phyloP scores from a whole-genome alignment of 2,113 vertebrate species.

The Ramphastos sulfuratus region DNA sequence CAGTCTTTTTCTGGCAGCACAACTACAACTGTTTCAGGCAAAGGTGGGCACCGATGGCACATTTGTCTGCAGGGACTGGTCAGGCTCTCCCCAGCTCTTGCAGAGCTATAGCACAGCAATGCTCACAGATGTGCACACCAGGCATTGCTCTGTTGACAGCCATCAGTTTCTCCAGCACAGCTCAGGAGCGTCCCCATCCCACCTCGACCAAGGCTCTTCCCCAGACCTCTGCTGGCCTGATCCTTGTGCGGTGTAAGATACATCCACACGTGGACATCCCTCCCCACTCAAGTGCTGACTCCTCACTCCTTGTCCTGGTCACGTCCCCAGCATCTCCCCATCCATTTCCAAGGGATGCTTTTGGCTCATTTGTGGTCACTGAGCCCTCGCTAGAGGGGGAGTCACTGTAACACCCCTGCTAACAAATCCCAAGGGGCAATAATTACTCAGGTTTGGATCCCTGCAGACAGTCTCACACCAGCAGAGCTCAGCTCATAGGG shows the following conservation, averaged over 20 bases:
- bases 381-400: background rate
- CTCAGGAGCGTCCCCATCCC: too few relatives aligned
- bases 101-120: background rate
- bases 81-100: background rate
- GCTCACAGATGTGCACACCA: rapidly evolving
- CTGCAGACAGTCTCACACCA: background rate
- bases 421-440: rapidly evolving
- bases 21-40: background rate
- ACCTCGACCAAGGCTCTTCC: background rate
- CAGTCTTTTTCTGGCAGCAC: background rate
- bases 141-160: background rate
- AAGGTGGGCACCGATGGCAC: background rate
- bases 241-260: rapidly evolving
- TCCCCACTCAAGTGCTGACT: rapidly evolving
- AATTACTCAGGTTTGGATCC: too few relatives aligned
- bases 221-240: rapidly evolving
- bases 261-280: rapidly evolving
- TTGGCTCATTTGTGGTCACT: background rate
- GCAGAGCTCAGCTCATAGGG: background rate
- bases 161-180: background rate
- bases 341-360: rapidly evolving
- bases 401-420: background rate
- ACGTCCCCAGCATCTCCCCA: rapidly evolving
- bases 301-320: background rate
- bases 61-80: background rate